Evolutionary conservation across 2,113 vertebrate genomes (phyloP).

Genomic region (Eira barbara): DNA sequence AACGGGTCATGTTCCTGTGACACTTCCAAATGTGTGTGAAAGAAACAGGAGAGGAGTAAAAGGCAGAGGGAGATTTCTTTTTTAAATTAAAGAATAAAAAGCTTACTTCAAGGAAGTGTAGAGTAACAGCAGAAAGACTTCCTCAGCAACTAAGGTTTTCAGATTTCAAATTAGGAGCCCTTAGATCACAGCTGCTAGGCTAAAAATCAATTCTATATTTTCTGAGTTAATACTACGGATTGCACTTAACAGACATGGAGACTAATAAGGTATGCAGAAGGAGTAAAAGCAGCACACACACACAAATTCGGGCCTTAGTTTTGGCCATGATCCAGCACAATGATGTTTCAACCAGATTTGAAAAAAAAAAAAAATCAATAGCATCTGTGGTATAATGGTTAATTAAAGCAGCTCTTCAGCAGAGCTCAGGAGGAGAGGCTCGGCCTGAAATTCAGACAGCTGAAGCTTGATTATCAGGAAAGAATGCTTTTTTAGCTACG

Average conservation of each 20-base stretch:
- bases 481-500: conserved; percentile 98
- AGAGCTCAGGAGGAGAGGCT: conserved; percentile 97
- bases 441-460: conserved; percentile 96
- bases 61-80: conserved; percentile 60
- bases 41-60: background rate
- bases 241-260: conserved; percentile 95
- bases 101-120: conserved; percentile 81
- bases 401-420: conserved; percentile 99
- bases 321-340: conserved; percentile 96
- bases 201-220: conserved; percentile 99
- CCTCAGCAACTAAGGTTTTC: conserved; percentile 85
- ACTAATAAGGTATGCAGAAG: conserved; percentile 99
- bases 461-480: conserved; percentile 99
- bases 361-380: conserved; percentile 93
- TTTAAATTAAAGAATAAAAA: conserved; percentile 78
- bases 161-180: conserved; percentile 90
- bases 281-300: conserved; percentile 88
- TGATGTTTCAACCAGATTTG: conserved; percentile 95
- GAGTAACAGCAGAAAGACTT: conserved; percentile 79
- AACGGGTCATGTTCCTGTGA: background rate
- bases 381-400: conserved; percentile 99
- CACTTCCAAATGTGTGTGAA: background rate
- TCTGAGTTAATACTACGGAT: conserved; percentile 95
- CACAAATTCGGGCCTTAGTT: conserved; percentile 91
- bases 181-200: conserved; percentile 89